Conservation (phyloP, 1,140 invertebrate genomes). For the Pogonus chalceus region DNA sequence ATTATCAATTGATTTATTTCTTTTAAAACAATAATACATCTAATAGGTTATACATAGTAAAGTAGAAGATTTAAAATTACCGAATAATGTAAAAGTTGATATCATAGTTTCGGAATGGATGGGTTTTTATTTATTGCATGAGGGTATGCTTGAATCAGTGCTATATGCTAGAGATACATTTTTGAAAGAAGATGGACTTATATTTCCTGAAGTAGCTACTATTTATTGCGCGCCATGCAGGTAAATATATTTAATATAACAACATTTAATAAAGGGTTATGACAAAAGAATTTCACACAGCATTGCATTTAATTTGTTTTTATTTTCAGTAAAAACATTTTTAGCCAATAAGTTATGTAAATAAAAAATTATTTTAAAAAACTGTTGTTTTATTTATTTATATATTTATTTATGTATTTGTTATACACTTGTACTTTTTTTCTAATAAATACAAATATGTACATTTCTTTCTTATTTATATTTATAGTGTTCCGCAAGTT, state of each 20-base stretch:
- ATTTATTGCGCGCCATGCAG: slow-evolving; percentile 59
- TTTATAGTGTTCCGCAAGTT: slow-evolving; percentile 46
- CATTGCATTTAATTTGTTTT: too few species aligned
- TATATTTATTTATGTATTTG: too few species aligned
- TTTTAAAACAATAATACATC: slow-evolving; percentile 20
- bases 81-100: slow-evolving; percentile 81
- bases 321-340: too few species aligned
- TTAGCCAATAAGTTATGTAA: too few species aligned
- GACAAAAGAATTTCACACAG: neutral
- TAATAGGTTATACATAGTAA: slow-evolving; percentile 55
- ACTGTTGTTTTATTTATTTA: too few species aligned
- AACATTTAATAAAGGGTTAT: neutral
- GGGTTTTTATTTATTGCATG: slow-evolving; percentile 97
- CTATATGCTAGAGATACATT: slow-evolving; percentile 88
- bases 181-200: slow-evolving; percentile 63
- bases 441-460: neutral
- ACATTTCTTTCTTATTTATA: slow-evolving; percentile 7
- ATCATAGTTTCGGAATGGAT: slow-evolving; percentile 99
- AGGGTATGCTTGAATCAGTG: slow-evolving; percentile 93
- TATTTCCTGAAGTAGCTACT: slow-evolving; percentile 51
- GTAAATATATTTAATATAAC: slow-evolving; percentile 15
- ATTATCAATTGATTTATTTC: slow-evolving; percentile 7
- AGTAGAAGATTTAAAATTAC: slow-evolving; percentile 62
- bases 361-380: too few species aligned
- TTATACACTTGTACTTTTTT: too few species aligned